phyloP scores from a whole-genome alignment of 1,140 invertebrate genomes.

The Arctopsyche grandis region DNA sequence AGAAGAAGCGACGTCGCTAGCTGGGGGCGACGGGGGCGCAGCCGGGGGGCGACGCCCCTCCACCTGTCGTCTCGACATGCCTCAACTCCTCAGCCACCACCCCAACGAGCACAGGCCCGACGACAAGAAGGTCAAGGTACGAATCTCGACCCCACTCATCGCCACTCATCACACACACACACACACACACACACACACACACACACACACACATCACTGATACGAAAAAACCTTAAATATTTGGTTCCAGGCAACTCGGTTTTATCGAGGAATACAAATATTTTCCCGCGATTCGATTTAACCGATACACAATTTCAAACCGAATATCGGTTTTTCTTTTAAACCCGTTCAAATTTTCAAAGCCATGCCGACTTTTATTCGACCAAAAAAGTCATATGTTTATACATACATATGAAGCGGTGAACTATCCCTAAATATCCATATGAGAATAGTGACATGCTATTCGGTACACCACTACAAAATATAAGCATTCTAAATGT shows the following conservation, averaged over 20 bases:
- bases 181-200: neutral
- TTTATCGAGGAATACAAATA: no score
- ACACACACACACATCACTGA: neutral
- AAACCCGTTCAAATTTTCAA: no score
- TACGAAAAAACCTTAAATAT: neutral
- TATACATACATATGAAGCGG: no score
- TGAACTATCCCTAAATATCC: no score
- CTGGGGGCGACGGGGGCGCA: slow-evolving; percentile 35
- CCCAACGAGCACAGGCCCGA: slow-evolving; percentile 61
- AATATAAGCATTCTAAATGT: no score
- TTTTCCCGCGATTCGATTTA: no score
- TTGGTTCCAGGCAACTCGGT: neutral
- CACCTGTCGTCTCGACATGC: slow-evolving; percentile 64
- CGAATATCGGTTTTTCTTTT: no score
- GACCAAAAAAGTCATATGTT: no score
- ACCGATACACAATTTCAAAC: no score
- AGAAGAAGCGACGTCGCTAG: slow-evolving; percentile 56
- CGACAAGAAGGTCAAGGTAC: slow-evolving; percentile 66
- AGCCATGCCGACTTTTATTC: no score
- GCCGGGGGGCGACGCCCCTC: slow-evolving; percentile 59
- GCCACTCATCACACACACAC: neutral
- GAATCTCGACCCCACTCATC: neutral
- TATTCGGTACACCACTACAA: no score
- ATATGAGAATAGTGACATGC: no score
- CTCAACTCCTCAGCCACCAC: slow-evolving; percentile 61